These are phyloP conservation scores for Enteromius treurensis DNA, from an alignment of 2,797 vertebrate species.

Conservation along the genomic window DNA sequence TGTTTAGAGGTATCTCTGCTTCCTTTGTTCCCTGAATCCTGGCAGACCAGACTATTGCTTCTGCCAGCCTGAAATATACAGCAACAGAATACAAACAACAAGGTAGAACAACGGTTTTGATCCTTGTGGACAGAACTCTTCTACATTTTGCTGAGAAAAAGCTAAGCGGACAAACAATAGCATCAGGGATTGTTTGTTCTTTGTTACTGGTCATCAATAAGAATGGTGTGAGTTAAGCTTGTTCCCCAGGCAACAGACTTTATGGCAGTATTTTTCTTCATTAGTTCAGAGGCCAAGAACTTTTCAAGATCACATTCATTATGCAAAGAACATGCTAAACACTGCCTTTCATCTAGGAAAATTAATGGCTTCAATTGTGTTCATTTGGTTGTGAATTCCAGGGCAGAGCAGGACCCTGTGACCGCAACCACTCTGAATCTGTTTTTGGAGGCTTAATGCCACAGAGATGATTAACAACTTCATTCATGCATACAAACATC, in stretches of 20 bases:
- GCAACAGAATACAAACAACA: constrained; percentile 7
- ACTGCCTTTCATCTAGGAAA: constrained; percentile 2
- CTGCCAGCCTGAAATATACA: constrained; percentile 10
- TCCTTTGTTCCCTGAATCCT: constrained; percentile 11
- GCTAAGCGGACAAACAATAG: constrained; percentile 31
- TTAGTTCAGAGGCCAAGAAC: constrained; percentile 26
- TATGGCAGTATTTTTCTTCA: constrained; percentile 40
- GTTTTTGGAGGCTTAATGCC: neutral
- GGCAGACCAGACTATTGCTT: constrained; percentile 12
- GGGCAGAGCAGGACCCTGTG: constrained; percentile 10
- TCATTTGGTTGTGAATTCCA: constrained; percentile 13
- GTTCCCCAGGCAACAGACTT: constrained; percentile 52
- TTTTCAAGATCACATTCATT: constrained; percentile 38
- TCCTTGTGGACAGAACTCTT: constrained; percentile 19
- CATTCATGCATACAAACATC: constrained; percentile 16
- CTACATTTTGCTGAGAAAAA: constrained; percentile 35
- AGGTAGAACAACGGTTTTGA: constrained; percentile 28
- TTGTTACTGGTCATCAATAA: constrained; percentile 34
- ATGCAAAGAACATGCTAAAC: constrained; percentile 29
- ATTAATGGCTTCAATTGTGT: constrained; percentile 18
- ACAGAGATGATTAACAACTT: constrained; percentile 17
- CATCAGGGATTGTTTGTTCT: constrained; percentile 21
- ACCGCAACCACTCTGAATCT: neutral
- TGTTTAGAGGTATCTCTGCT: constrained; percentile 4
- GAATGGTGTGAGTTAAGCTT: neutral